phyloP scores from a whole-genome alignment of 2,888 invertebrate genomes.

The Melitaea athalia region DNA sequence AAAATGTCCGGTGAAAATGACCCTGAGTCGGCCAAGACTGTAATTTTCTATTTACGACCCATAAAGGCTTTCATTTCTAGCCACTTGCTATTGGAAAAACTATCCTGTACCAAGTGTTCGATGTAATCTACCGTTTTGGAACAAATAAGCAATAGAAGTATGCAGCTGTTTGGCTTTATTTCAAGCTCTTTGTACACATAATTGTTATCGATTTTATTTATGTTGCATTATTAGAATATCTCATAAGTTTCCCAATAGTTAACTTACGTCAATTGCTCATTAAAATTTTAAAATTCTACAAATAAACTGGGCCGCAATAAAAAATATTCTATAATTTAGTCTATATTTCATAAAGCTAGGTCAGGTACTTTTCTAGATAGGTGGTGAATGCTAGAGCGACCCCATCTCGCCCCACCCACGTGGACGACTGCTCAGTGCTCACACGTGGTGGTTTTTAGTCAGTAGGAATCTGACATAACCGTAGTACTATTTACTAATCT shows the following conservation, averaged over 20 bases:
- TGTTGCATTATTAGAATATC: background rate
- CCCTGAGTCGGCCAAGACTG: slow-evolving; percentile 53
- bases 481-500: too few relatives aligned
- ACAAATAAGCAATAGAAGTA: slow-evolving; percentile 26
- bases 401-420: too few relatives aligned
- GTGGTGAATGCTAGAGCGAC: too few relatives aligned
- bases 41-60: slow-evolving; percentile 71
- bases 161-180: slow-evolving; percentile 16
- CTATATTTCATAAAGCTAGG: too few relatives aligned
- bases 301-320: too few relatives aligned
- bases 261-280: background rate
- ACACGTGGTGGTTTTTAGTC: too few relatives aligned
- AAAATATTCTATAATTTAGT: too few relatives aligned
- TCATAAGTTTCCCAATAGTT: background rate
- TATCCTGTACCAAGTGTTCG: slow-evolving; percentile 31
- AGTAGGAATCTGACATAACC: too few relatives aligned
- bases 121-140: slow-evolving; percentile 29
- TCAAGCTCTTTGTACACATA: background rate
- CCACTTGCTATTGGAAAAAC: slow-evolving; percentile 67
- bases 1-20: slow-evolving; percentile 58
- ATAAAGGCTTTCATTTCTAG: slow-evolving; percentile 69
- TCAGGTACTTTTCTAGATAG: too few relatives aligned
- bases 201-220: background rate
- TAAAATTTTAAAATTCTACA: too few relatives aligned
- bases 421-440: too few relatives aligned